Conservation (phyloP, 2,113 vertebrate genomes). For the Eolophus roseicapilla region DNA sequence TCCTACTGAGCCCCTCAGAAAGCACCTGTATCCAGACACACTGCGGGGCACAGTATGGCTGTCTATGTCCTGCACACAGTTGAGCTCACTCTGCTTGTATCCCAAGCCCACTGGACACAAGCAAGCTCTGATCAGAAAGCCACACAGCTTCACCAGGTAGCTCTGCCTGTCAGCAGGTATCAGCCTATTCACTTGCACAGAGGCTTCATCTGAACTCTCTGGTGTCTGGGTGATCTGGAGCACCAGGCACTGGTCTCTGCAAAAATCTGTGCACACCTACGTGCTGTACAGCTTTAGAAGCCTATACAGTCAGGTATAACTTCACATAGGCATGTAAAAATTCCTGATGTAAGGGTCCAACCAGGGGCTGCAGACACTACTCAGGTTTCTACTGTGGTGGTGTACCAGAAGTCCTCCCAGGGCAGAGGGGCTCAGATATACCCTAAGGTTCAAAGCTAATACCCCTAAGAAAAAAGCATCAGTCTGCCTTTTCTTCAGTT, state of each 20-base stretch:
- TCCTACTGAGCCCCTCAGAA: neutral
- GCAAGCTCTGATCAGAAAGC: neutral
- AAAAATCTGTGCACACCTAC: neutral
- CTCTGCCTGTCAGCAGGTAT: neutral
- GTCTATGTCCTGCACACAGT: rapidly evolving
- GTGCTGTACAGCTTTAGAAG: neutral
- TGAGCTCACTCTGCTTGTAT: neutral
- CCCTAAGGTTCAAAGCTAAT: neutral
- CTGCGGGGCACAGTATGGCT: neutral
- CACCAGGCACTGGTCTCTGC: neutral
- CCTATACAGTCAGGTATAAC: neutral
- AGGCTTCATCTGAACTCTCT: neutral
- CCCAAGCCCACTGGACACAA: neutral
- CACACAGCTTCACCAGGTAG: rapidly evolving
- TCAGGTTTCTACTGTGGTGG: neutral
- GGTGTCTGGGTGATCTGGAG: neutral
- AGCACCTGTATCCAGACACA: rapidly evolving
- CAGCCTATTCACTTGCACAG: neutral
- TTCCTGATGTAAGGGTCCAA: too few species aligned
- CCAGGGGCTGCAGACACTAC: neutral
- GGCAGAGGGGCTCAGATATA: neutral
- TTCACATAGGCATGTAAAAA: rapidly evolving
- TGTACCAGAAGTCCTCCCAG: neutral
- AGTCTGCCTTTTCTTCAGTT: neutral
- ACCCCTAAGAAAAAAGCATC: neutral